These are phyloP conservation scores for Xestia sexstrigata DNA, from an alignment of 2,888 invertebrate species.

Conservation along the genomic window DNA sequence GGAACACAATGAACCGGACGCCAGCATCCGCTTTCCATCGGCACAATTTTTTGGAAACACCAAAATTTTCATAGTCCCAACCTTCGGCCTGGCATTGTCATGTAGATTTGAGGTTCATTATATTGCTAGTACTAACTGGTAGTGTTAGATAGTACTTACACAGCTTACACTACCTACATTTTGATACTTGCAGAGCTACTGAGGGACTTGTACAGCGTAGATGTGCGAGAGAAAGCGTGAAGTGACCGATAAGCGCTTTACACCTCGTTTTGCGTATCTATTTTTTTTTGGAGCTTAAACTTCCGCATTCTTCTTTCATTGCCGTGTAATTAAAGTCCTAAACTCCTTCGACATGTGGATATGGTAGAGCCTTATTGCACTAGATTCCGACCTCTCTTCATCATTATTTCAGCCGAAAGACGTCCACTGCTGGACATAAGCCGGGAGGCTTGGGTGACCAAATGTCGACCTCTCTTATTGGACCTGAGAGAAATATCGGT, in stretches of 20 bases:
- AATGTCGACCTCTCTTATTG: not conserved
- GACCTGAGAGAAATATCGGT: not conserved
- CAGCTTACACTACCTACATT: conserved; percentile 25
- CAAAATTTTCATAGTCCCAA: conserved; percentile 87
- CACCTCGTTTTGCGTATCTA: not conserved
- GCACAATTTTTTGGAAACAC: conserved; percentile 88
- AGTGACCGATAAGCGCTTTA: not conserved
- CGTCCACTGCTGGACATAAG: too few species aligned
- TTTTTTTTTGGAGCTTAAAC: not conserved
- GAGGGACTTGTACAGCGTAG: conserved; percentile 15
- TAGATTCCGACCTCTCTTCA: not conserved
- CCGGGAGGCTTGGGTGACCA: too few species aligned
- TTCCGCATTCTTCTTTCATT: not conserved
- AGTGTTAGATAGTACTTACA: conserved; percentile 22
- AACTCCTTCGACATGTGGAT: too few species aligned
- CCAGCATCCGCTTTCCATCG: conserved; percentile 85
- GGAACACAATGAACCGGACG: conserved; percentile 84
- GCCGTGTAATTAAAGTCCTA: not conserved
- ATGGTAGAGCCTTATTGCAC: not conserved
- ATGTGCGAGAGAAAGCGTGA: conserved; percentile 35
- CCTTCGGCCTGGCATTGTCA: conserved; percentile 83
- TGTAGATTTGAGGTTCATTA: conserved; percentile 81
- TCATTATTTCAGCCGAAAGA: too few species aligned
- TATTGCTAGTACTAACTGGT: conserved; percentile 53
- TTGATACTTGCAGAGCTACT: conserved; percentile 27